Percentiles rank a stretch among this genome's conserved stretches.
phyloP scores from a whole-genome alignment of 2,113 vertebrate species.

The Phyllostomus discolor region DNA sequence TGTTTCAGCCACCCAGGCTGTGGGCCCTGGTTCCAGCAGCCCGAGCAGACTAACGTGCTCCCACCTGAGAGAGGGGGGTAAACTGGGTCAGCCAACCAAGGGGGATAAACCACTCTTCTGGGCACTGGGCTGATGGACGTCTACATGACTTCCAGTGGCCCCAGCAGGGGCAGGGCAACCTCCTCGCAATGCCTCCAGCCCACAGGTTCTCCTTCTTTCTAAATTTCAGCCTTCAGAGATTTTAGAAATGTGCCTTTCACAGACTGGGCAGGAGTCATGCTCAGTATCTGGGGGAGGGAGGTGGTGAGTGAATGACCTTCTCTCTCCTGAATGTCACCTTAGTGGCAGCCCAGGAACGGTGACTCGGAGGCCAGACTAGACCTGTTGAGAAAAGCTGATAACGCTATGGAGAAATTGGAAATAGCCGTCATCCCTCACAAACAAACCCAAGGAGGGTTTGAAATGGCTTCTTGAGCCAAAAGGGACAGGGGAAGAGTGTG shows the following conservation, averaged over 20 bases:
- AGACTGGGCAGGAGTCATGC: not conserved
- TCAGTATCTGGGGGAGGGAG: not conserved
- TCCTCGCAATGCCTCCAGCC: not conserved
- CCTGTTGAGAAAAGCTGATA: not conserved
- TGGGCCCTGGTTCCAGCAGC: not conserved
- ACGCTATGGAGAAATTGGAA: not conserved
- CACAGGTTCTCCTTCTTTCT: not conserved
- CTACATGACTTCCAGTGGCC: not conserved
- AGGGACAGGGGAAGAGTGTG: not conserved
- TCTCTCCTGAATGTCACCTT: not conserved
- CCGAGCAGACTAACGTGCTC: not conserved
- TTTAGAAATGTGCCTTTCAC: not conserved
- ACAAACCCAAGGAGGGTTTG: not conserved
- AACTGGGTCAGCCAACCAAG: not conserved
- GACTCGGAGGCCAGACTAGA: not conserved
- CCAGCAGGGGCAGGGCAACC: no score
- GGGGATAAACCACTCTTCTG: not conserved
- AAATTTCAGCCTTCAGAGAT: not conserved
- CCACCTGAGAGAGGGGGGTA: not conserved
- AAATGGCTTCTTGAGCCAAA: not conserved
- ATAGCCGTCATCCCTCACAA: not conserved
- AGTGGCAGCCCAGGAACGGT: not conserved
- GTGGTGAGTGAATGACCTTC: accelerated
- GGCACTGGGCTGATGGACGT: not conserved
- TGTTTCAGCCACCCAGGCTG: not conserved